A percentile compares a stretch with the other conserved stretches of the same genome.
These are phyloP conservation scores for Alexandromys fortis DNA, from an alignment of 2,113 vertebrate genomes.

Conservation along the genomic window DNA sequence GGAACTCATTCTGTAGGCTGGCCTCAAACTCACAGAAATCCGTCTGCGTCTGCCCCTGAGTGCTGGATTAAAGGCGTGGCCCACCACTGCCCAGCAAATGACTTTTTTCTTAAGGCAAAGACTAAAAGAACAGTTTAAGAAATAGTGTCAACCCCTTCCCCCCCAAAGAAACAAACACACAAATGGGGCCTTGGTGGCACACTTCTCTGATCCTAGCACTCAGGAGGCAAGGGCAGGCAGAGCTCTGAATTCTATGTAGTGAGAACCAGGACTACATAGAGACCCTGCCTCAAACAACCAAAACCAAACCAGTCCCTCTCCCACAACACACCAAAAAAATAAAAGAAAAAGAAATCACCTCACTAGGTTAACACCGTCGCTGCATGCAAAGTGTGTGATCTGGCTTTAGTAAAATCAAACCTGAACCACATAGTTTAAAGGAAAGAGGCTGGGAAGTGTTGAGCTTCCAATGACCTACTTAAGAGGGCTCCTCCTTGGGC, in stretches of 20 bases:
- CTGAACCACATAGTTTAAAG: neutral
- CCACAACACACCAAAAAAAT: neutral
- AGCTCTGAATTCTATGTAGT: neutral
- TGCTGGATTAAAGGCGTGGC: too few species aligned
- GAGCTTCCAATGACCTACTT: neutral
- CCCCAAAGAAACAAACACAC: neutral
- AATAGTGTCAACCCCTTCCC: neutral
- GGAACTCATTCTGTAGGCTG: too few species aligned
- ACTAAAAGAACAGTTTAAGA: neutral
- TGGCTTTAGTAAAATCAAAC: neutral
- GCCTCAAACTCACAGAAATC: too few species aligned
- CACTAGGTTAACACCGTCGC: neutral
- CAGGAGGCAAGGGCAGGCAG: neutral
- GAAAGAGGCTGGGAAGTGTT: neutral
- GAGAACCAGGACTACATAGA: neutral
- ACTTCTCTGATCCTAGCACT: neutral
- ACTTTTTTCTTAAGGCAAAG: neutral
- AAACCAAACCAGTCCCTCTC: neutral
- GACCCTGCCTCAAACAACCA: neutral
- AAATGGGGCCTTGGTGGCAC: neutral
- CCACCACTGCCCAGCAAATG: too few species aligned
- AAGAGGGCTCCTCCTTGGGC: neutral
- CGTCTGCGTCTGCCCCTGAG: too few species aligned
- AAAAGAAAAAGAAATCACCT: neutral
- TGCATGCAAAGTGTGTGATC: neutral